Base-by-base conservation (phyloP, 2,888 invertebrate genomes). In the Heliconius ismenius region DNA sequence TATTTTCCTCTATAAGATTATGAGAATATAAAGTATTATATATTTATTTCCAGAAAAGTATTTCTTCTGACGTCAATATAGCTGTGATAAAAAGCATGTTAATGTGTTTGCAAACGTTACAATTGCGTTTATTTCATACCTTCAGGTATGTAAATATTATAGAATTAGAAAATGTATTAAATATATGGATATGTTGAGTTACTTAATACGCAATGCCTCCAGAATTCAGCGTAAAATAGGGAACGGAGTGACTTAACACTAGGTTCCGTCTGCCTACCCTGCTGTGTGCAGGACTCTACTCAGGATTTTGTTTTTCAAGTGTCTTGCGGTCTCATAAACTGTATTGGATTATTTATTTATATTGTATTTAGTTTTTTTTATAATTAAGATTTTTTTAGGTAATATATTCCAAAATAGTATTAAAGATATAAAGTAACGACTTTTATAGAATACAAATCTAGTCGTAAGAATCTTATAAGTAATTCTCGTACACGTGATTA, bases 1-100 rank as follows among this genome's bases (percentile, higher is more conserved):
- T 54, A n/a, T 75, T 76, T 70, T 70, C 64, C 75, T 70, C 32
- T 70, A 26, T 63, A 15, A 49, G n/a, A 68, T 21, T 36, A 60
- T 24, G 4, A 67, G 26, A 18, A 49, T 54, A 15, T 9, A 15
- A 28, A 69, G 13, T 54, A 54, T 32, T 60, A 62, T n/a, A 28
- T 36, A 13, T 24, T 32, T 63, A 24, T 75, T 75, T 70, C 54
- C 36, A 70, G 70, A 63, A 75, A 21, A n/a, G 32, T 24, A 54
- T 49, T 32, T 49, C 36, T 75, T 64, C 36, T 63, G 63, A 75
- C 36, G 70, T 75, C 63, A 54, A 49, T n/a, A 15, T 24, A 18
- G n/a, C 24, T 39, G 11, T 18, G 18, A 49, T 68, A 43, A n/a
- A 60, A n/a, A 60, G 24, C 60, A 4, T n/a, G 60, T 60, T 60